phyloP scores from a whole-genome alignment of 2,797 vertebrate genomes.

The Coranthus polyacanthus region DNA sequence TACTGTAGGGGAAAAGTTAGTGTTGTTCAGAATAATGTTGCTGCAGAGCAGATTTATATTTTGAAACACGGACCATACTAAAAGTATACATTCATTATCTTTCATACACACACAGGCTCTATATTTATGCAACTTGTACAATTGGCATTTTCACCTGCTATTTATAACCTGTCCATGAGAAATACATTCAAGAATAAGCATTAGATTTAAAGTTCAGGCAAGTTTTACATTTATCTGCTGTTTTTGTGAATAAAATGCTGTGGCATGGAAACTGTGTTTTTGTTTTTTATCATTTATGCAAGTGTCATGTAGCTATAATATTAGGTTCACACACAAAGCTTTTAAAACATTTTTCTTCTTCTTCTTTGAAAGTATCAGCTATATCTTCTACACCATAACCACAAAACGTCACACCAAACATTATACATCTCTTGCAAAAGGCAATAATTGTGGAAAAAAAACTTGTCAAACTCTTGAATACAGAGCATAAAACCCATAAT shows the following conservation, averaged over 20 bases:
- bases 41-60: slow-evolving; percentile 66
- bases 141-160: slow-evolving; percentile 60
- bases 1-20: slow-evolving; percentile 12
- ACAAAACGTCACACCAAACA: too few species aligned
- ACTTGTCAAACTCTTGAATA: too few species aligned
- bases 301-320: too few species aligned
- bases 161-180: slow-evolving; percentile 58
- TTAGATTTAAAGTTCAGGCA: slow-evolving; percentile 33
- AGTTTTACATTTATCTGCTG: slow-evolving; percentile 39
- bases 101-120: slow-evolving; percentile 58
- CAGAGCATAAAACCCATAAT: too few species aligned
- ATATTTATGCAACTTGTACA: slow-evolving; percentile 61
- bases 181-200: slow-evolving; percentile 39
- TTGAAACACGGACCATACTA: slow-evolving; percentile 63
- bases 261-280: slow-evolving; percentile 54
- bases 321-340: too few species aligned
- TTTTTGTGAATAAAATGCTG: slow-evolving; percentile 76
- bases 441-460: too few species aligned
- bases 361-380: too few species aligned
- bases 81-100: slow-evolving; percentile 67
- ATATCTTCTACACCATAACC: too few species aligned
- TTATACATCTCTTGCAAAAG: too few species aligned
- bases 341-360: too few species aligned
- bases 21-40: slow-evolving; percentile 42
- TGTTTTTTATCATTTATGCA: slow-evolving; percentile 19